Evolutionary conservation across 2,113 vertebrate genomes (phyloP), one percentile per base, ranked within the genome.

Genomic region (Hirundichthys speculiger): DNA sequence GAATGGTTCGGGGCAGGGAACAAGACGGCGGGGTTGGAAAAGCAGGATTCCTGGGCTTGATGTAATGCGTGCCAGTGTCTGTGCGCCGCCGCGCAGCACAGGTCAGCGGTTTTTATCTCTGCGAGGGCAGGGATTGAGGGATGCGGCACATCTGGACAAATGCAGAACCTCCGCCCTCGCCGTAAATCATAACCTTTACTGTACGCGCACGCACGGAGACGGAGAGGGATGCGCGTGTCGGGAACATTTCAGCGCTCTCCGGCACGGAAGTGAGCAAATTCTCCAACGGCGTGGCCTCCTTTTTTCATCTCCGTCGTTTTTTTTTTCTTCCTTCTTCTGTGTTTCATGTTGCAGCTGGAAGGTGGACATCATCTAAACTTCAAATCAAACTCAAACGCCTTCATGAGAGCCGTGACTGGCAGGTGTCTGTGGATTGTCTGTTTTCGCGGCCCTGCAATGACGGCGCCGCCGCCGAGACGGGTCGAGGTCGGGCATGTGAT

Each of bases 101-200:
- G 86, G 87, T 89, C 90, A 89, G 63, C 68, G 80, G 73, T 86
- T 86, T 88, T 89, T 89, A 90, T 91, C 88, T 79, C 16, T 77
- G 47, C 34, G 73, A 79, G 83, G 73, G 80, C 80, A 85, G 79
- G 74, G 83, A 88, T 69, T 86, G 77, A 87, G 81, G 87, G 84
- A 89, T 83, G 66, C 65, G n/a, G 80, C 86, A 88, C 90, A 91
- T 91, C 90, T 91, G 90, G 90, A 90, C 87, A 90, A 89, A 88
- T 85, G 85, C 41, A 80, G 77, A 86, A 86, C 75, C 78, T 54
- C 73, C 65, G 8, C 77, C 78, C 81, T 73, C 1, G 22, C 62
- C 79, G 83, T 88, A 90, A 91, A 89, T 91, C 87, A 88, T 49
- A 66, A 60, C 63, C 59, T 73, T 74, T 67, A 74, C 82, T 69